Conservation (phyloP, 2,888 invertebrate genomes). For the Dilophus febrilis region DNA sequence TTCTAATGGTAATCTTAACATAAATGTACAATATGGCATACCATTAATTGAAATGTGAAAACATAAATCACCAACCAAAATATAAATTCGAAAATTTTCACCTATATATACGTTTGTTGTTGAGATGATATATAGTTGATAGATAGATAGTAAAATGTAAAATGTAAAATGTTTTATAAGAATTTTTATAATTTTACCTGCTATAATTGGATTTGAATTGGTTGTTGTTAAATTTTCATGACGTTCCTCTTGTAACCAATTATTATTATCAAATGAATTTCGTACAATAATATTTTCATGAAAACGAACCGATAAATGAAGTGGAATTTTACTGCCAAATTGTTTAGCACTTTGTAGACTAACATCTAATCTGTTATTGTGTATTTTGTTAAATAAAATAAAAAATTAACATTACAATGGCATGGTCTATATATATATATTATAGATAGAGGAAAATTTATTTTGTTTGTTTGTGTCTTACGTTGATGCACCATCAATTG, state of each 20-base stretch:
- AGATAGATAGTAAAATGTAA: too few species aligned
- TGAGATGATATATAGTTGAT: too few species aligned
- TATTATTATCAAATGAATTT: slow-evolving; percentile 19
- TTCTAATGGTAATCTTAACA: slow-evolving; percentile 22
- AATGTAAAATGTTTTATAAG: too few species aligned
- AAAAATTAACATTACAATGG: too few species aligned
- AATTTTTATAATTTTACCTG: slow-evolving; percentile 13
- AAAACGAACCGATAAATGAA: slow-evolving; percentile 25
- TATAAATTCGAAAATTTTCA: slow-evolving; percentile 3
- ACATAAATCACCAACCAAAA: slow-evolving; percentile 2
- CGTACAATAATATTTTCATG: slow-evolving; percentile 24
- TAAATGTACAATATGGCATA: slow-evolving; percentile 24
- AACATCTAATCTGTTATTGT: slow-evolving; percentile 21
- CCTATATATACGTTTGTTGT: too few species aligned
- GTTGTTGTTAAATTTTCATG: slow-evolving; percentile 17
- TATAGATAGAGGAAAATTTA: too few species aligned
- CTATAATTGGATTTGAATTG: slow-evolving; percentile 24
- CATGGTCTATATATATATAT: too few species aligned
- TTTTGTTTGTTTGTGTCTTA: slow-evolving; percentile 3
- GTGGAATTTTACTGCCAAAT: slow-evolving; percentile 23
- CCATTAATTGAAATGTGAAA: slow-evolving; percentile 28
- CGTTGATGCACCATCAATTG: slow-evolving; percentile 27
- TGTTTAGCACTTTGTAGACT: slow-evolving; percentile 20
- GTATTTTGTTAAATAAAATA: too few species aligned
- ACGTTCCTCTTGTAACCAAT: slow-evolving; percentile 26